phyloP scores from a whole-genome alignment of 2,113 vertebrate species.

The Poicephalus gulielmi region DNA sequence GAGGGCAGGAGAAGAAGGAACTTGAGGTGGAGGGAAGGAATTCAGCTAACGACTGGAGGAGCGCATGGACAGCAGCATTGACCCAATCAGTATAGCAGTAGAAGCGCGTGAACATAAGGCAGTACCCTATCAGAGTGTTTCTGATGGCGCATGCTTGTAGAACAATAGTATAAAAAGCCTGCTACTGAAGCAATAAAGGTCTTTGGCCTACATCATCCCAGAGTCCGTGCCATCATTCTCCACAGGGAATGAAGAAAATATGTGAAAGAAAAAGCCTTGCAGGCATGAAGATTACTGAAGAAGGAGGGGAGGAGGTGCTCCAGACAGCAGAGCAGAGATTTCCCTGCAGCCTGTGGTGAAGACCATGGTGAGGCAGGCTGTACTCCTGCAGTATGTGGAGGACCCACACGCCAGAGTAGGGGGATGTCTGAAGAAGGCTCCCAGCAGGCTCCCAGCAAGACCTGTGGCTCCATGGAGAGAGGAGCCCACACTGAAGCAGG shows the following conservation, averaged over 20 bases:
- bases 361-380: neutral
- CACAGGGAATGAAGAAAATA: neutral
- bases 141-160: too few species aligned
- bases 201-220: too few species aligned
- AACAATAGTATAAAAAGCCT: too few species aligned
- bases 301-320: neutral
- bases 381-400: neutral
- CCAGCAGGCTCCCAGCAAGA: neutral
- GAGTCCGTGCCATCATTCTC: too few species aligned
- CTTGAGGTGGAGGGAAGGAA: too few species aligned
- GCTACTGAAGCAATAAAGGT: too few species aligned
- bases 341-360: neutral
- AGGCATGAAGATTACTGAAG: neutral
- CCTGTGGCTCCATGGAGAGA: neutral
- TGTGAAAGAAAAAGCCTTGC: neutral
- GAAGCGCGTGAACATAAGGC: too few species aligned
- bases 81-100: too few species aligned
- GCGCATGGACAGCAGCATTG: too few species aligned
- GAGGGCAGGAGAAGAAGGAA: too few species aligned
- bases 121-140: too few species aligned
- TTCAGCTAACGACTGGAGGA: too few species aligned
- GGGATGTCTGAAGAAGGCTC: neutral
- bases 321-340: neutral
- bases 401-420: neutral
- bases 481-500: fast-evolving